These are phyloP conservation scores for Drosophila vallismaia DNA, from an alignment of 2,888 invertebrate genomes.

Conservation along the genomic window DNA sequence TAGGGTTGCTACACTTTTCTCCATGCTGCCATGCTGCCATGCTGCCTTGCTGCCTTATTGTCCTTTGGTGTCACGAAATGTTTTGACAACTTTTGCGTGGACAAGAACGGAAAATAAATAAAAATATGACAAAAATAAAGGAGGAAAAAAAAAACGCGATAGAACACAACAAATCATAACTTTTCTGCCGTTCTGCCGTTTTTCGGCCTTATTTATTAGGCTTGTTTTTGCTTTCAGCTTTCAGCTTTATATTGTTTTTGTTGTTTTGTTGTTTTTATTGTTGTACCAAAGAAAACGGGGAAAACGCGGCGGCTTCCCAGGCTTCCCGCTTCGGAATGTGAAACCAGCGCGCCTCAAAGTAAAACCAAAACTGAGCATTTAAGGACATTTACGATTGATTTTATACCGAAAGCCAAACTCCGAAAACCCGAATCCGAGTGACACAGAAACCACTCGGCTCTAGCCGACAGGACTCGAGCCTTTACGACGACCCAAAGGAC, in stretches of 20 bases:
- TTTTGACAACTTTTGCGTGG: conserved; percentile 31
- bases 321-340: conserved; percentile 41
- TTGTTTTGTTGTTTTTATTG: conserved; percentile 40
- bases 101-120: conserved; percentile 4
- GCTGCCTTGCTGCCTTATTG: conserved; percentile 12
- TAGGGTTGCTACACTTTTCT: conserved; percentile 40
- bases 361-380: conserved; percentile 78
- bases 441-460: conserved; percentile 68
- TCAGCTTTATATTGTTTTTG: conserved; percentile 18
- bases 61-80: conserved; percentile 48
- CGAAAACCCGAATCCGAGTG: conserved; percentile 43
- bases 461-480: conserved; percentile 39
- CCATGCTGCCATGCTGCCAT: conserved; percentile 1
- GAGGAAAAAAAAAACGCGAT: conserved; percentile 36
- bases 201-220: conserved; percentile 31
- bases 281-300: conserved; percentile 45
- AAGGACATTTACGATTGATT: conserved; percentile 80
- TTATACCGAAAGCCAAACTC: conserved; percentile 72
- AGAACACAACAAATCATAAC: conserved; percentile 19
- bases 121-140: conserved; percentile 25
- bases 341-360: conserved; percentile 64
- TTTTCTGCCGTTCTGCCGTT: conserved; percentile 30
- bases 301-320: conserved; percentile 43
- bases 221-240: conserved; percentile 1
- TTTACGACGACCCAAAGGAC: conserved; percentile 26